Percentiles rank a stretch among this genome's conserved stretches.
Evolutionary conservation across 2,797 vertebrate species (phyloP).

Genomic region (Halcyon badia): DNA sequence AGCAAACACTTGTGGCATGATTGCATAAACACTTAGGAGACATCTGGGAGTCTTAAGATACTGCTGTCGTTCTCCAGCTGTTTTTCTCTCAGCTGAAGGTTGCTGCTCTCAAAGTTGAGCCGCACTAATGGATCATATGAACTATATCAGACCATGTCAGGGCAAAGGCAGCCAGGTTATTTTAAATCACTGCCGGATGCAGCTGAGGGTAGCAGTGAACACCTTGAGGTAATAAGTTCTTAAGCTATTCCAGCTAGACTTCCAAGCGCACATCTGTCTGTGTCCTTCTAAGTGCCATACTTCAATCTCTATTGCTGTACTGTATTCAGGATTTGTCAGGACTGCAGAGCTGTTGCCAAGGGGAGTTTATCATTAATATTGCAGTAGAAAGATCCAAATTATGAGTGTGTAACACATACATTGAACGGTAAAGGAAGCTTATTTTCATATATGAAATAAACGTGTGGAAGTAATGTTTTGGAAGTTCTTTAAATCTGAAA

Average conservation of each 20-base stretch:
- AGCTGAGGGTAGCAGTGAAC: constrained; percentile 11
- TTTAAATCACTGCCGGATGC: constrained; percentile 9
- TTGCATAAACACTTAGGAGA: background rate
- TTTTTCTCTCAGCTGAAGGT: background rate
- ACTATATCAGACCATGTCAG: background rate
- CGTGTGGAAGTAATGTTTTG: background rate
- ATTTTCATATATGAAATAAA: background rate
- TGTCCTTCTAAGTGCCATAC: constrained; percentile 36
- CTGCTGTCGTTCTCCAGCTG: background rate
- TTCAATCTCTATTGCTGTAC: background rate
- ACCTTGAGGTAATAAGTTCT: constrained; percentile 47
- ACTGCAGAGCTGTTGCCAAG: background rate
- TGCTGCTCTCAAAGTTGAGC: background rate
- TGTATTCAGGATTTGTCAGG: background rate
- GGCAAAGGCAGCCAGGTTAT: constrained; percentile 13
- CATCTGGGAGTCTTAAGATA: background rate
- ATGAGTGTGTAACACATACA: background rate
- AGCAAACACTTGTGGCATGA: background rate
- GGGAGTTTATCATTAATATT: background rate
- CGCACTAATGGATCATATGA: background rate
- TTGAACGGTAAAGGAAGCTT: background rate
- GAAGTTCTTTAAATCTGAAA: background rate
- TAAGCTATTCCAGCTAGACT: constrained; percentile 6
- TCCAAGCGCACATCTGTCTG: constrained; percentile 56
- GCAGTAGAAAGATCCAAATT: background rate